Conservation (phyloP, 2,113 vertebrate species). For the Crotalus helleri region DNA sequence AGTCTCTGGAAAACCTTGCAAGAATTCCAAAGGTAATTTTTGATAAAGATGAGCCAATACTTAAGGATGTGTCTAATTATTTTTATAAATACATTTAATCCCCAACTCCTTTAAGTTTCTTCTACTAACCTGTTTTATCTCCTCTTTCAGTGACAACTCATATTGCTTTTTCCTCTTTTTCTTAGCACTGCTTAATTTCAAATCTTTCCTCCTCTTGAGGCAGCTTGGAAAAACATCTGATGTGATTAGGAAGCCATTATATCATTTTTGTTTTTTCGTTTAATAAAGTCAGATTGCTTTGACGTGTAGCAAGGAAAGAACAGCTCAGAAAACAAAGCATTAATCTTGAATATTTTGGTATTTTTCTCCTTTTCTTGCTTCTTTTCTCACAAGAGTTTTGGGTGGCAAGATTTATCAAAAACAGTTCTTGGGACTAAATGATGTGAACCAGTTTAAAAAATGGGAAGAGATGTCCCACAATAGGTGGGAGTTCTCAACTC, state of each 20-base stretch:
- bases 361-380: background rate
- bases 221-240: constrained; percentile 11
- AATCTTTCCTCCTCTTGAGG: constrained; percentile 35
- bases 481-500: background rate
- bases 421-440: constrained; percentile 27
- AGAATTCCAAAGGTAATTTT: background rate
- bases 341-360: background rate
- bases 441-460: background rate
- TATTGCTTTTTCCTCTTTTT: constrained; percentile 9
- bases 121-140: constrained; percentile 43
- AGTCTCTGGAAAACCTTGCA: background rate
- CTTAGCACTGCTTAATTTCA: constrained; percentile 32
- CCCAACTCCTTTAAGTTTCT: constrained; percentile 32
- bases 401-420: rapidly evolving
- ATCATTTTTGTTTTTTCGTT: background rate
- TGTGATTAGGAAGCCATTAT: constrained; percentile 28
- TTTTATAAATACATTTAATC: constrained; percentile 45
- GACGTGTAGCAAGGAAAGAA: background rate
- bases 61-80: constrained; percentile 48
- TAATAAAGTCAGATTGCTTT: background rate
- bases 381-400: background rate
- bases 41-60: constrained; percentile 22
- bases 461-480: background rate
- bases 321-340: rapidly evolving
- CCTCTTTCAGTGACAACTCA: constrained; percentile 16